These are phyloP conservation scores for Drosophila cardini DNA, from an alignment of 1,140 invertebrate species.

Conservation along the genomic window DNA sequence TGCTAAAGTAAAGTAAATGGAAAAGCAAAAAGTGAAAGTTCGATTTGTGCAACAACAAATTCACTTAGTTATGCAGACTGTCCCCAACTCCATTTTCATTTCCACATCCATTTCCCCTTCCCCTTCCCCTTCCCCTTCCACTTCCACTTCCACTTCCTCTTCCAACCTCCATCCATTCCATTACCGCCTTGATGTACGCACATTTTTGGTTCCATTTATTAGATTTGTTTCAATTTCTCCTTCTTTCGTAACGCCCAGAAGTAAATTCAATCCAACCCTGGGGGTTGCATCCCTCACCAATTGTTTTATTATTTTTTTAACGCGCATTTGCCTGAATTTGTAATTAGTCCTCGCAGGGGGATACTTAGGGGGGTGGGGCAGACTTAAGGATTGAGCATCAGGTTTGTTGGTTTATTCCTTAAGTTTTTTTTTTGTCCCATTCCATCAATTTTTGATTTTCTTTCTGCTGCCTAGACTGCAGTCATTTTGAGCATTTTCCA, in stretches of 20 bases:
- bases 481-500: not conserved
- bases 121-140: too few species aligned
- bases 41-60: conserved; percentile 73
- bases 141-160: conserved; percentile 9
- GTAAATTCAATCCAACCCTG: conserved; percentile 24
- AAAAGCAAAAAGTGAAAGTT: conserved; percentile 66
- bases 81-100: not conserved
- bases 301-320: conserved; percentile 64
- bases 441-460: not conserved
- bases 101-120: not conserved
- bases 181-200: conserved; percentile 70
- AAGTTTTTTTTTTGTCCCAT: not conserved
- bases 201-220: conserved; percentile 84
- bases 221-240: conserved; percentile 76
- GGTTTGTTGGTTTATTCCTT: conserved; percentile 33
- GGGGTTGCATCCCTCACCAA: conserved; percentile 23
- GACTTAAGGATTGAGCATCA: conserved; percentile 28
- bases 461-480: conserved; percentile 9
- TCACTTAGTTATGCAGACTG: conserved; percentile 68
- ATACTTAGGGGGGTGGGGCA: not conserved
- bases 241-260: conserved; percentile 9
- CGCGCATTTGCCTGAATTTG: conserved; percentile 63
- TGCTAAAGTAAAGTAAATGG: conserved; percentile 7
- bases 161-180: conserved; percentile 13
- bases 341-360: conserved; percentile 63